phyloP scores from a whole-genome alignment of 2,888 invertebrate genomes.

The Pyrrhosoma nymphula region DNA sequence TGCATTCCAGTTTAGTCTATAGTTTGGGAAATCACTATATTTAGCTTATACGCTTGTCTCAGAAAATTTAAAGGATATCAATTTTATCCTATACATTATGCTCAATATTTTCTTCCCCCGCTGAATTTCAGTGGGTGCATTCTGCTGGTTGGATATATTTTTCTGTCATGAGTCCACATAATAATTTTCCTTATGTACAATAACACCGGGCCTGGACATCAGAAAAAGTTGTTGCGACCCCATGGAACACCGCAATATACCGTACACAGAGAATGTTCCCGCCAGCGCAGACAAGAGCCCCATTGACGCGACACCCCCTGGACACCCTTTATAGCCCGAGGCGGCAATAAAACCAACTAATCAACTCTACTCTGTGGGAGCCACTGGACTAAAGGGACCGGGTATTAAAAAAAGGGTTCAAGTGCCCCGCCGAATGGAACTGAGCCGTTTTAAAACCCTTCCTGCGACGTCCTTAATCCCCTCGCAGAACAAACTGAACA shows the following conservation, averaged over 20 bases:
- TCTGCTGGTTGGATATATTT: no score
- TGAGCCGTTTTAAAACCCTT: constrained; percentile 26
- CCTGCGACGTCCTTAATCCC: not conserved
- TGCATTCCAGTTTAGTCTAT: no score
- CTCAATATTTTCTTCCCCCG: no score
- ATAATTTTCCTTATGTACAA: no score
- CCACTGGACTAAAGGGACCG: not conserved
- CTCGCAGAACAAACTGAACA: not conserved
- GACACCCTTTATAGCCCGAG: not conserved
- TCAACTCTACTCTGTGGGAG: constrained; percentile 2
- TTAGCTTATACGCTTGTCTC: no score
- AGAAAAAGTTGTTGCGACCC: not conserved
- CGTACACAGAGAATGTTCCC: not conserved
- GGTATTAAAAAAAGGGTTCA: not conserved
- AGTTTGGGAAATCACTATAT: no score
- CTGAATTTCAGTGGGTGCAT: no score
- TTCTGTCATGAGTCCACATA: no score
- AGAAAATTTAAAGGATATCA: no score
- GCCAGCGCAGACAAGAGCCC: not conserved
- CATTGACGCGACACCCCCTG: not conserved
- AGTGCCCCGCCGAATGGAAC: not conserved
- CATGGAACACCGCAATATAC: not conserved
- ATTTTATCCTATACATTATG: no score
- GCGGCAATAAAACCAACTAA: constrained; percentile 47
- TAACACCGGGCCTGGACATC: no score